Percentiles rank a stretch among this genome's conserved stretches.
These are phyloP conservation scores for Athalia cordata DNA, from an alignment of 2,888 invertebrate species.

Conservation along the genomic window DNA sequence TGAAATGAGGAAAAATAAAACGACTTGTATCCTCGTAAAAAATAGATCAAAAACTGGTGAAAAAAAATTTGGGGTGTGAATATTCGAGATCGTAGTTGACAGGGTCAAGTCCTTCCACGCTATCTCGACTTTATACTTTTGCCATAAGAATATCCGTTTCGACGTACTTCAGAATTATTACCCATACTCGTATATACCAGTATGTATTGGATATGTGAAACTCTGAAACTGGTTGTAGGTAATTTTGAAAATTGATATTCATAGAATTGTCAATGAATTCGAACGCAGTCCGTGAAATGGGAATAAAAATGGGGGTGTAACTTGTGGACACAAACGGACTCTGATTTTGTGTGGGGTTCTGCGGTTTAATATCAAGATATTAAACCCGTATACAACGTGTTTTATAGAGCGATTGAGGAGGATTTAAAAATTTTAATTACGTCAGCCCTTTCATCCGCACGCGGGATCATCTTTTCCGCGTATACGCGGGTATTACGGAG, in stretches of 20 bases:
- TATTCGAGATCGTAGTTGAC: conserved; percentile 46
- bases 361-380: conserved; percentile 40
- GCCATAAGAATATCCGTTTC: no score
- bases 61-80: conserved; percentile 41
- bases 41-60: conserved; percentile 33
- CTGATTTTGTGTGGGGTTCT: conserved; percentile 6
- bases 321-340: neutral
- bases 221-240: no score
- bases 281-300: neutral
- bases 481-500: neutral
- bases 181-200: no score
- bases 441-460: conserved; percentile 30
- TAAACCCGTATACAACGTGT: conserved; percentile 9
- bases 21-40: conserved; percentile 41
- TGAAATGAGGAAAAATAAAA: conserved; percentile 34
- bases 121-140: no score
- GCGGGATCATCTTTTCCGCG: neutral
- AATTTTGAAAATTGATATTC: no score
- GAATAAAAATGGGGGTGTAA: neutral
- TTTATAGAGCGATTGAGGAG: neutral
- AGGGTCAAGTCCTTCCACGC: neutral
- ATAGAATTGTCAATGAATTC: no score
- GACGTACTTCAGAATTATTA: no score
- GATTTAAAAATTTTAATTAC: conserved; percentile 30
- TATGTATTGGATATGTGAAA: no score